These are phyloP conservation scores for Cephus sareptanus DNA, from an alignment of 2,888 invertebrate species.

Conservation along the genomic window DNA sequence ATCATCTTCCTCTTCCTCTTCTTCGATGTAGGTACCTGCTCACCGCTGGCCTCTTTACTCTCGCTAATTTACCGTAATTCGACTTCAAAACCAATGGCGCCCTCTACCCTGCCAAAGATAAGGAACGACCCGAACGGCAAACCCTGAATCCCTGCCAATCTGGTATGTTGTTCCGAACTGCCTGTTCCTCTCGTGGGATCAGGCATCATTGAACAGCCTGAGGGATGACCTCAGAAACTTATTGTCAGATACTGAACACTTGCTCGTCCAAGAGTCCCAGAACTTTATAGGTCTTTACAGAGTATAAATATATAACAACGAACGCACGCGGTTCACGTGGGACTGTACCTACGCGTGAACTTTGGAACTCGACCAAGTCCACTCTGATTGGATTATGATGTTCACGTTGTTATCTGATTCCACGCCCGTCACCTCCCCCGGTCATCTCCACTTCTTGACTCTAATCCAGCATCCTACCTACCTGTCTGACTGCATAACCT, in stretches of 20 bases:
- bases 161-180: not conserved
- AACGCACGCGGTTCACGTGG: not conserved
- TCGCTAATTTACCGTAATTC: constrained; percentile 61
- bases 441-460: not conserved
- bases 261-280: not conserved
- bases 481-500: not conserved
- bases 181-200: not conserved
- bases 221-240: not conserved
- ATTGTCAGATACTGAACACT: not conserved
- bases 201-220: not conserved
- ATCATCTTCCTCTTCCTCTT: not conserved
- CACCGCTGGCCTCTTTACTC: constrained; percentile 51
- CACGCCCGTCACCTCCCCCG: constrained; percentile 28
- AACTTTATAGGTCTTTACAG: not conserved
- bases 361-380: not conserved
- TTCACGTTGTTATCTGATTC: constrained; percentile 37
- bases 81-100: constrained; percentile 24
- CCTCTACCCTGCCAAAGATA: constrained; percentile 1
- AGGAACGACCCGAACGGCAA: not conserved
- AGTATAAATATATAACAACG: not conserved
- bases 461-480: not conserved
- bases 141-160: not conserved
- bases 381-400: constrained; percentile 37
- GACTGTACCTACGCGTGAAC: not conserved
- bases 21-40: constrained; percentile 55